Percentiles rank a stretch among this genome's conserved stretches.
These are phyloP conservation scores for Calephelis perditalis DNA, from an alignment of 2,888 invertebrate species.

Conservation along the genomic window DNA sequence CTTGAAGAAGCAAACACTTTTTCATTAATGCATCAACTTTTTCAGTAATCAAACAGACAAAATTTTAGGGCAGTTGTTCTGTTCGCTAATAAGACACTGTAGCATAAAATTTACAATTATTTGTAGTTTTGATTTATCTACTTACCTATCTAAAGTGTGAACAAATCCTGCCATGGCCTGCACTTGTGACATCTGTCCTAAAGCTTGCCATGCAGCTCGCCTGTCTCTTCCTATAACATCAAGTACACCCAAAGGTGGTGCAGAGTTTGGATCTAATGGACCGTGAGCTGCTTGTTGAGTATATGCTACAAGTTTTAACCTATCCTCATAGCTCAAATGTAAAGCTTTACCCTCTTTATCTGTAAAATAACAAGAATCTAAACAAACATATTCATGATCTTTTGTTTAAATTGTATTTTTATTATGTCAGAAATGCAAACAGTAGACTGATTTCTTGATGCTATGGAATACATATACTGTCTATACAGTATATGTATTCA, in stretches of 20 bases:
- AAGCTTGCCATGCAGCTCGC: constrained; percentile 93
- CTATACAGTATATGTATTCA: too few relatives aligned
- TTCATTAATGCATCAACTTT: too few relatives aligned
- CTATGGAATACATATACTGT: too few relatives aligned
- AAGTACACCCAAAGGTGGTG: constrained; percentile 91
- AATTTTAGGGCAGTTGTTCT: too few relatives aligned
- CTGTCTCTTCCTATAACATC: constrained; percentile 97
- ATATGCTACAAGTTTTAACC: constrained; percentile 92
- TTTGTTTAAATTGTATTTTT: neutral
- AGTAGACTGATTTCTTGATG: too few relatives aligned
- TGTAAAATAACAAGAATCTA: constrained; percentile 53
- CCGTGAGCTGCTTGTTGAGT: constrained; percentile 95
- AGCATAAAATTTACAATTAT: neutral
- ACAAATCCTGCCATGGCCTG: constrained; percentile 96
- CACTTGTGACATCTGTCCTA: constrained; percentile 90
- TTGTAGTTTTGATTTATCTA: constrained; percentile 12
- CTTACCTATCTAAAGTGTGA: constrained; percentile 85
- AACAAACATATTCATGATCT: too few relatives aligned
- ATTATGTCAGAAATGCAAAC: neutral
- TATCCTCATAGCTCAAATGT: constrained; percentile 95
- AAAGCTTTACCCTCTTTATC: constrained; percentile 99
- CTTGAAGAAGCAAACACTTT: too few relatives aligned
- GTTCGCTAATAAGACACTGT: too few relatives aligned
- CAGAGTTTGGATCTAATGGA: constrained; percentile 83
- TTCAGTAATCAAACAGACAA: too few relatives aligned